Base-by-base conservation (phyloP, 2,797 vertebrate genomes). In the Argentina silus region DNA sequence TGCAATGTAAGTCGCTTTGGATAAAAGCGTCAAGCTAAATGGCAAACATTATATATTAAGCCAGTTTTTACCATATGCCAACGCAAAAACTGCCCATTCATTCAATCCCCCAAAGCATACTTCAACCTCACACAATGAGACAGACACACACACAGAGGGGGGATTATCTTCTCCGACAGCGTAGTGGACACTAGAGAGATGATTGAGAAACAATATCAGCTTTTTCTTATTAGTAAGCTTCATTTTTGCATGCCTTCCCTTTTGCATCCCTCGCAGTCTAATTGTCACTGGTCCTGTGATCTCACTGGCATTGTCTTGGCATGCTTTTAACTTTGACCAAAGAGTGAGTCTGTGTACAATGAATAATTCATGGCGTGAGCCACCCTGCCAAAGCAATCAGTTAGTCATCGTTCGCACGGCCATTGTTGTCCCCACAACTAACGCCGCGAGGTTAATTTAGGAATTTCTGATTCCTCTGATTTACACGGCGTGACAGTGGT, bases 401-500 rank as follows among this genome's bases (percentile, higher is more conserved):
- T 63, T 71, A 51, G 69, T 63, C 59, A 51, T 47, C 59, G 12
- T 70, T 62, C 50, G 69, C 48, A 62, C 51, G 63, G 69, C 47
- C 47, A 51, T 45, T 63, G 47, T 51, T 71, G 69, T 71, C 45
- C 42, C 60, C 11, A n/a, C 62, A 71, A 71, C 57, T 62, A 51
- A 53, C 19, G 47, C 21, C 11, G 9, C 15, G 23, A 42, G 45
- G 47, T 71, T 63, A 36, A 36, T 27, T 51, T n/a, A n/a, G 56
- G 57, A 23, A 71, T 63, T 12, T 71, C 47, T 15, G 59, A 55
- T 21, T 15, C 15, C n/a, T 71, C 69, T 42, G 59, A 53, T 72
- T 72, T 53, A 43, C 47, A 21, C 0, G 7, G 45, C n/a, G 10
- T 50, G 57, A n/a, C 43, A 61, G 23, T 50, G n/a, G 19, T 47